Evolutionary conservation across 2,797 vertebrate genomes (phyloP).

Genomic region (Chiloscyllium punctatum): DNA sequence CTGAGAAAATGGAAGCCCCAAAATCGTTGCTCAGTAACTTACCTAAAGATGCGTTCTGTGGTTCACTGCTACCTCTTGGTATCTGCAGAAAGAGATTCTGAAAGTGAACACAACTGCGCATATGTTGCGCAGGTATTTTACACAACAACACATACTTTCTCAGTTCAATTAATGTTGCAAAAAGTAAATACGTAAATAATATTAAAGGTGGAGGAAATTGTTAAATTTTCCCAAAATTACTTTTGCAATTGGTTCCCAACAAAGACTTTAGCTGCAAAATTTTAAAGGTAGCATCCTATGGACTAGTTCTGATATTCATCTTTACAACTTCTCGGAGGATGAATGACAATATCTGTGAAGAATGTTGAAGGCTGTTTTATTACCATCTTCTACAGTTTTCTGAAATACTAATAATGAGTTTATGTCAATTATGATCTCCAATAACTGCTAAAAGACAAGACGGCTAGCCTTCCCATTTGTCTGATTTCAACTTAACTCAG

Average conservation of each 20-base stretch:
- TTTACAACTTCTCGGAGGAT: neutral
- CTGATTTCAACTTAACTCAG: neutral
- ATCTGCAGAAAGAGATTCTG: constrained; percentile 12
- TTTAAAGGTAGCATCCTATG: neutral
- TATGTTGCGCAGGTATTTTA: neutral
- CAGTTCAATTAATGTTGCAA: neutral
- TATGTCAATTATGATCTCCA: neutral
- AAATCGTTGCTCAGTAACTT: neutral
- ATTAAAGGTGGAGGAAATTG: neutral
- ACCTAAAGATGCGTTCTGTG: neutral
- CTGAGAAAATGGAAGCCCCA: neutral
- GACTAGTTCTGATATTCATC: neutral
- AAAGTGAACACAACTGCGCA: neutral
- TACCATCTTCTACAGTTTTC: neutral
- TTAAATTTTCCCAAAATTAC: neutral
- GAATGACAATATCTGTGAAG: neutral
- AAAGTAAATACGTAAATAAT: neutral
- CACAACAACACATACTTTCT: neutral
- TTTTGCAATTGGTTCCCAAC: neutral
- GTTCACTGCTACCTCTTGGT: neutral
- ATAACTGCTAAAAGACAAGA: neutral
- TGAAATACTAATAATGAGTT: neutral
- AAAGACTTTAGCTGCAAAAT: neutral
- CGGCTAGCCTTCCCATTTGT: neutral
- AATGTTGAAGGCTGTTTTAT: neutral